phyloP scores from a whole-genome alignment of 92 coral and sea anemone genomes.

The Muricea muricata region DNA sequence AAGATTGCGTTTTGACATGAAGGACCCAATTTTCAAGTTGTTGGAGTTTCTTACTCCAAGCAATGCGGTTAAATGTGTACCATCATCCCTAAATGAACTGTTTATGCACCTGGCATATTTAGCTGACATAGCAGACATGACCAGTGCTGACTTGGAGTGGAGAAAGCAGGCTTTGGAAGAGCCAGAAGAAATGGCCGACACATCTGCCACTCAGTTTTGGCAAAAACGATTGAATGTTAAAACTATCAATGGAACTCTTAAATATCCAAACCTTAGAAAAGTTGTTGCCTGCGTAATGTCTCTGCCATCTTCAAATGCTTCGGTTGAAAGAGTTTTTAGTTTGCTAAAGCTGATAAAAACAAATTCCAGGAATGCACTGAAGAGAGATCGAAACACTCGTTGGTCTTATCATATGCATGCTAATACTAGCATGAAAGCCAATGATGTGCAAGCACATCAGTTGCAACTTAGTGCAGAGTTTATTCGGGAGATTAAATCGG shows the following conservation, averaged over 20 bases:
- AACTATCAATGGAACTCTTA: not conserved
- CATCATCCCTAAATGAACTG: not conserved
- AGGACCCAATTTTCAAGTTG: not conserved
- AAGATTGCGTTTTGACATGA: not conserved
- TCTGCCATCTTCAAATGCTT: not conserved
- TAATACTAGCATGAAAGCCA: not conserved
- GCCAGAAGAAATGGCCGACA: not conserved
- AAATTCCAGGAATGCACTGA: not conserved
- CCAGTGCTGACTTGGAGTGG: not conserved
- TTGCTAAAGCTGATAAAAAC: not conserved
- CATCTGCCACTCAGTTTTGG: not conserved
- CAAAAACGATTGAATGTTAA: not conserved
- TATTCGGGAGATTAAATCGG: not conserved
- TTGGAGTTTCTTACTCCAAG: not conserved
- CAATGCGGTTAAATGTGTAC: not conserved
- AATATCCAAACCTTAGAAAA: not conserved
- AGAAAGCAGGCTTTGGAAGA: no score
- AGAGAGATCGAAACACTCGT: not conserved
- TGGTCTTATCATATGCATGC: not conserved
- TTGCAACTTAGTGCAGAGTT: not conserved
- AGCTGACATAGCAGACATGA: not conserved
- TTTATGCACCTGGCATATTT: not conserved
- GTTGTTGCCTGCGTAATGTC: not conserved
- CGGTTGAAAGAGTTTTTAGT: not conserved
- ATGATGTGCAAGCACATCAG: not conserved